Conservation (phyloP, 2,113 vertebrate species). For the Elgaria multicarinata region DNA sequence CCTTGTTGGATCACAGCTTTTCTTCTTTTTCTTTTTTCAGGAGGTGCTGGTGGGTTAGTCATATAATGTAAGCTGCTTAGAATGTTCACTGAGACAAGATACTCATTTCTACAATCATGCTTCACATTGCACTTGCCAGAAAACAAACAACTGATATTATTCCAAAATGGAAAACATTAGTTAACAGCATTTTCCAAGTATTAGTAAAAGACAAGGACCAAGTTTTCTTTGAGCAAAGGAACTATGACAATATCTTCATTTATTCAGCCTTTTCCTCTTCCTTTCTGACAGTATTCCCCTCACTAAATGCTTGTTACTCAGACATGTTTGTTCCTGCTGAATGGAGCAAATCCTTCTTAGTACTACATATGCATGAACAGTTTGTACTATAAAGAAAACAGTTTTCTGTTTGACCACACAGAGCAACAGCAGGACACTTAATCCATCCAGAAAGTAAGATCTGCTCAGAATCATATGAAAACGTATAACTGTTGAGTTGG, state of each 20-base stretch:
- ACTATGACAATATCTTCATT: conserved; percentile 19
- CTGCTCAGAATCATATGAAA: not conserved
- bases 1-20: not conserved
- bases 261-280: conserved; percentile 33
- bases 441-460: conserved; percentile 12
- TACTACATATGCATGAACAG: conserved; percentile 13
- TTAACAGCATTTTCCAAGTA: not conserved
- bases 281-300: not conserved
- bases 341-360: conserved; percentile 32
- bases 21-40: too few species aligned
- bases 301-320: not conserved
- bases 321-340: conserved; percentile 14
- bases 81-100: not conserved
- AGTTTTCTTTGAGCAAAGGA: conserved; percentile 39
- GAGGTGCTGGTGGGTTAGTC: not conserved
- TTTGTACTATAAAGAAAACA: not conserved
- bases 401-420: conserved; percentile 20
- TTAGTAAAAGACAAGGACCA: not conserved
- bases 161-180: not conserved
- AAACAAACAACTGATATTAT: not conserved
- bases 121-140: not conserved
- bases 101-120: not conserved
- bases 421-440: conserved; percentile 10
- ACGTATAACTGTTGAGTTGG: not conserved
- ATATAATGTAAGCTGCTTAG: not conserved